Evolutionary conservation across 2,113 vertebrate genomes (phyloP).

Genomic region (Phylloscopus trochiloides): DNA sequence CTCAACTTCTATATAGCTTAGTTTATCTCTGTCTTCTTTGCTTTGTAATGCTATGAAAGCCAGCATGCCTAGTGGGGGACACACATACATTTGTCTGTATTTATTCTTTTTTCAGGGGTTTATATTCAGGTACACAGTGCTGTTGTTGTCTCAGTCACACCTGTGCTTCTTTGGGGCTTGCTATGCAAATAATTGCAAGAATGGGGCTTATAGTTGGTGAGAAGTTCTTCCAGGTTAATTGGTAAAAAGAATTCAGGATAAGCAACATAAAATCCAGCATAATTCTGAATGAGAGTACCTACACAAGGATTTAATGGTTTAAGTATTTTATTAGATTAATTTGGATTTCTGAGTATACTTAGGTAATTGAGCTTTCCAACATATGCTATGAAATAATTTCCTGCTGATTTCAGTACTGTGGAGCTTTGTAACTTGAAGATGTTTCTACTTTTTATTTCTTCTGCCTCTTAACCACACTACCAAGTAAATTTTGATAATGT

Average conservation of each 20-base stretch:
- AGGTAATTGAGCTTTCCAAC: neutral
- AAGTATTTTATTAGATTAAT: conserved; percentile 33
- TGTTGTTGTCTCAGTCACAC: neutral
- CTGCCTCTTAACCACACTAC: neutral
- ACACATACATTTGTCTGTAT: neutral
- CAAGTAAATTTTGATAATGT: neutral
- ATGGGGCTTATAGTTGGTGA: neutral
- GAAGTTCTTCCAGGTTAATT: neutral
- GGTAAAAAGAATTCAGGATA: neutral
- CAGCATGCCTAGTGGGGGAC: neutral
- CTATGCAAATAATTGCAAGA: neutral
- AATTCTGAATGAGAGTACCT: neutral
- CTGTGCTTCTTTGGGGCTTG: neutral
- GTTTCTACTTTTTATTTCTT: neutral
- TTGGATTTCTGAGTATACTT: conserved; percentile 25
- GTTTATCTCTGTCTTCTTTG: neutral
- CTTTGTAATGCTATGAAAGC: neutral
- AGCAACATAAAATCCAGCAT: neutral
- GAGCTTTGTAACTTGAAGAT: neutral
- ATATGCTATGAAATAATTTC: neutral
- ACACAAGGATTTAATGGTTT: neutral
- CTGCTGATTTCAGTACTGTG: neutral
- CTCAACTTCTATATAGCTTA: neutral
- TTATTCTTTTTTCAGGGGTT: neutral
- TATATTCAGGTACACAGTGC: neutral